These are phyloP conservation scores for Sternotherus odoratus DNA, from an alignment of 2,797 vertebrate species.

Conservation along the genomic window DNA sequence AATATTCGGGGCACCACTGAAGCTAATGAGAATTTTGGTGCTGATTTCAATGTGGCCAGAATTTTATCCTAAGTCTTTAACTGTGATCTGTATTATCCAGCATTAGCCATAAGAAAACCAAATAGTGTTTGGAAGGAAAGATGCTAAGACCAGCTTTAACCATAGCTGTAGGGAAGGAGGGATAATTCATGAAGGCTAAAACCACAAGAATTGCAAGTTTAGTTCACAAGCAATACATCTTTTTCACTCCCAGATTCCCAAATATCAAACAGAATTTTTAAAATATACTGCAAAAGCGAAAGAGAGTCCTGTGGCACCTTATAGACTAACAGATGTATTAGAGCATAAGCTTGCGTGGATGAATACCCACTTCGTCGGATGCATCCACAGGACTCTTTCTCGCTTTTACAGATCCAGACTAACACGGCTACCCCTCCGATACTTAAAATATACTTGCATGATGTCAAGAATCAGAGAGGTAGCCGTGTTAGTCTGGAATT, in stretches of 20 bases:
- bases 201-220: neutral
- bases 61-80: neutral
- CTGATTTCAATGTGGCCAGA: neutral
- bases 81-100: neutral
- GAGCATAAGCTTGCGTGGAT: too few relatives aligned
- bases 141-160: rapidly evolving
- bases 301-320: too few relatives aligned
- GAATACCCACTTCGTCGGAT: too few relatives aligned
- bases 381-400: too few relatives aligned
- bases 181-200: neutral
- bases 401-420: too few relatives aligned
- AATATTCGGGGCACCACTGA: neutral
- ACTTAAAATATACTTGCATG: too few relatives aligned
- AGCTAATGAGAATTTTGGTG: neutral
- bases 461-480: too few relatives aligned
- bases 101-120: rapidly evolving
- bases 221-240: neutral
- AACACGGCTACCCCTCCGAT: too few relatives aligned
- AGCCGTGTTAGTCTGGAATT: too few relatives aligned
- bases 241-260: neutral
- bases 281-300: neutral
- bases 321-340: too few relatives aligned
- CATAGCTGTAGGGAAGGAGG: neutral
- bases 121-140: neutral
- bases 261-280: neutral